Conservation (phyloP, 1,140 invertebrate species). For the Saccostrea glomerata region DNA sequence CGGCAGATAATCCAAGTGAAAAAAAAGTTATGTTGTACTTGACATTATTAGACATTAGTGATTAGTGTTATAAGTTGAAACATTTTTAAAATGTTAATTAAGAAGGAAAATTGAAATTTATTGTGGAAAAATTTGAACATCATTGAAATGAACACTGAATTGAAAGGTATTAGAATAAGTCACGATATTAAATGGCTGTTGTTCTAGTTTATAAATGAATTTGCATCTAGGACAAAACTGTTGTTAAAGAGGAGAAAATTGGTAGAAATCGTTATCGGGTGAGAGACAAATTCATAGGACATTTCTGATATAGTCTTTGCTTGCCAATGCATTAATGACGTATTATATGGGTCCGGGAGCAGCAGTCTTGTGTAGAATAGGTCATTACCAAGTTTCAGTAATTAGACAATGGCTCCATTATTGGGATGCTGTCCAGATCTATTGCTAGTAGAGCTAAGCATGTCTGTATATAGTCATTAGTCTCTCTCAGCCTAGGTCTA, state of each 20-base stretch:
- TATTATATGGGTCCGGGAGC: not conserved
- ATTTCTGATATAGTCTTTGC: not conserved
- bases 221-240: constrained; percentile 9
- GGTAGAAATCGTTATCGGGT: constrained; percentile 35
- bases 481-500: too few species aligned
- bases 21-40: too few species aligned
- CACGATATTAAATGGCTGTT: not conserved
- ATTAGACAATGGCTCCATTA: too few species aligned
- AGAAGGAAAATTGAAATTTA: not conserved
- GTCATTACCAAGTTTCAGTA: not conserved
- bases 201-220: not conserved
- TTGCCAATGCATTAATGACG: not conserved
- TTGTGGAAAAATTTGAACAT: not conserved
- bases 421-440: too few species aligned
- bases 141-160: not conserved
- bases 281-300: not conserved
- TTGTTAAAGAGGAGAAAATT: constrained; percentile 34
- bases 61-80: not conserved
- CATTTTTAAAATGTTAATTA: not conserved
- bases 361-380: not conserved
- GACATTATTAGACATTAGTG: too few species aligned
- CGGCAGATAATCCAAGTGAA: too few species aligned
- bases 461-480: too few species aligned
- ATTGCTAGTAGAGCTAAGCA: too few species aligned
- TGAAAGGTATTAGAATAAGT: not conserved